Percentiles rank a stretch among this genome's conserved stretches.
Conservation (phyloP, 2,113 vertebrate species). For the Hirundichthys speculiger region DNA sequence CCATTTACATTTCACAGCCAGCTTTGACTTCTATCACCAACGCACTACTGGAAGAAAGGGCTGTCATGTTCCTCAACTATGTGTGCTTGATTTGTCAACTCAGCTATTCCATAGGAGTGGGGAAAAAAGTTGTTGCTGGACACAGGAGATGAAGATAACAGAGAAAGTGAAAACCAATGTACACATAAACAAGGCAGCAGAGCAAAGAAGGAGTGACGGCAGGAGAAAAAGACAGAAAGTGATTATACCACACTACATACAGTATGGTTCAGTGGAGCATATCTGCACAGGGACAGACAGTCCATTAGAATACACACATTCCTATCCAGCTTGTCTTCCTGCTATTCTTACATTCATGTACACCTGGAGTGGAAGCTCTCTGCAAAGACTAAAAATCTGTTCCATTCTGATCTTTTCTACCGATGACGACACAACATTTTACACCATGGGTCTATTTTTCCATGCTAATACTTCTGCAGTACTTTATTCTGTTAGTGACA, state of each 20-base stretch:
- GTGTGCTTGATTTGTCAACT: conserved; percentile 35
- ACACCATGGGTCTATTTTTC: neutral
- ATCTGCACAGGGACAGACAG: conserved; percentile 67
- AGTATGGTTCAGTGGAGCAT: conserved; percentile 77
- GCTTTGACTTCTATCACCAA: conserved; percentile 64
- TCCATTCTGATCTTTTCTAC: conserved; percentile 20
- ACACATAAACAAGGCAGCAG: conserved; percentile 65
- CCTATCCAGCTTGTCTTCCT: conserved; percentile 54
- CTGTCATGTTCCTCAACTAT: conserved; percentile 67
- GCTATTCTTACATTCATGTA: conserved; percentile 54
- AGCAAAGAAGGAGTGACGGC: conserved; percentile 67
- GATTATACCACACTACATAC: conserved; percentile 71
- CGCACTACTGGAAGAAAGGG: conserved; percentile 48
- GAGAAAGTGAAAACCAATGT: conserved; percentile 52
- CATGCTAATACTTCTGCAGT: neutral
- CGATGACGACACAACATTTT: conserved; percentile 39
- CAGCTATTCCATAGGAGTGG: conserved; percentile 42
- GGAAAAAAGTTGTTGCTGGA: conserved; percentile 42
- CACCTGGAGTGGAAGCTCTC: conserved; percentile 38
- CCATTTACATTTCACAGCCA: conserved; percentile 68
- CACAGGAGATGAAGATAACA: conserved; percentile 44
- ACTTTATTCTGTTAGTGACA: neutral
- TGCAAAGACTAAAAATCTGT: conserved; percentile 33
- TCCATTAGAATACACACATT: conserved; percentile 69
- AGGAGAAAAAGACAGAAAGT: conserved; percentile 60